These are phyloP conservation scores for Oryzias melastigma DNA, from an alignment of 2,113 vertebrate genomes.

Conservation along the genomic window DNA sequence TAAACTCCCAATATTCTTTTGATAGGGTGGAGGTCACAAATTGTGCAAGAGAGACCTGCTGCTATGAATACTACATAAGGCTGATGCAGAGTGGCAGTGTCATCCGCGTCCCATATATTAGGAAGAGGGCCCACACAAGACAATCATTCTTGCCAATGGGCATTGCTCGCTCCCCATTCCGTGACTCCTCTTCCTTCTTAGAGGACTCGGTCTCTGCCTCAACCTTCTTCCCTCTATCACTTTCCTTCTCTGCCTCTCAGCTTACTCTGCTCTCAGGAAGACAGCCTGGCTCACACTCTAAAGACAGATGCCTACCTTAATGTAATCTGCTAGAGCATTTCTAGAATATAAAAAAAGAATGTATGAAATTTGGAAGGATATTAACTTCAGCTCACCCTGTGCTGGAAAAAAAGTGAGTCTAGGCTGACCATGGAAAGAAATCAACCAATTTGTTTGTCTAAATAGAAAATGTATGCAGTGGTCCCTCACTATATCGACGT, in stretches of 20 bases:
- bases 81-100: conserved; percentile 74
- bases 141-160: conserved; percentile 70
- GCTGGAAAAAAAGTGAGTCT: conserved; percentile 1
- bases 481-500: too few species aligned
- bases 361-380: conserved; percentile 27
- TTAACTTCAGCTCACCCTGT: conserved; percentile 27
- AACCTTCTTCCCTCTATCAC: conserved; percentile 45
- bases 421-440: conserved; percentile 6
- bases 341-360: conserved; percentile 25
- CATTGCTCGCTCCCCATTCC: conserved; percentile 48
- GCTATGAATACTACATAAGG: conserved; percentile 84
- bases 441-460: conserved; percentile 5
- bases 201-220: conserved; percentile 34
- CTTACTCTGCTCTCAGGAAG: conserved; percentile 42
- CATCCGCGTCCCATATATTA: conserved; percentile 70
- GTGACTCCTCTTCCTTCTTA: conserved; percentile 37
- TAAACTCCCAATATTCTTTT: conserved; percentile 86
- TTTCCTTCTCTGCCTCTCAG: too few species aligned
- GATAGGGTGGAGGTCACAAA: conserved; percentile 85
- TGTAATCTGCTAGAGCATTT: conserved; percentile 33
- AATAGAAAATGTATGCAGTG: too few species aligned
- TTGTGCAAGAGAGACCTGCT: conserved; percentile 83
- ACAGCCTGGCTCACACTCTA: conserved; percentile 55
- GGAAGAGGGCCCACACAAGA: conserved; percentile 72
- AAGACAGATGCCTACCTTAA: conserved; percentile 45